phyloP scores from a whole-genome alignment of 2,888 invertebrate species.

The Protodeltote pygarga region DNA sequence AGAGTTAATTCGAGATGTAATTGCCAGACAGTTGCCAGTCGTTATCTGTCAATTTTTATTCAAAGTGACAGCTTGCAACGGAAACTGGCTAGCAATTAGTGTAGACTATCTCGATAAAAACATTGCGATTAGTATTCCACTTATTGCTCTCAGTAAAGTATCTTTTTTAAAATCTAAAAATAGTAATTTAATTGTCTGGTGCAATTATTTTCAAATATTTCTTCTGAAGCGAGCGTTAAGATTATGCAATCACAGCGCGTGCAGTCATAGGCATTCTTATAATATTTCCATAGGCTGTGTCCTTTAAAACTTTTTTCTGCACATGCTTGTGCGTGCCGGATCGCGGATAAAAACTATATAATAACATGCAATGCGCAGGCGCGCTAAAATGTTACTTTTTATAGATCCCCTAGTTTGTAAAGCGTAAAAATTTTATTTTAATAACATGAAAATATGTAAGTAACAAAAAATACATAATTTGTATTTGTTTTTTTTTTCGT shows the following conservation, averaged over 20 bases:
- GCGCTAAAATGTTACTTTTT: slow-evolving; percentile 37
- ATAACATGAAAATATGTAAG: slow-evolving; percentile 32
- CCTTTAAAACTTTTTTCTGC: slow-evolving; percentile 37
- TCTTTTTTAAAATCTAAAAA: too few relatives aligned
- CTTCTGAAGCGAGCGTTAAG: slow-evolving; percentile 22
- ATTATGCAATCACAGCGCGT: slow-evolving; percentile 18
- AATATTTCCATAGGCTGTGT: slow-evolving; percentile 46
- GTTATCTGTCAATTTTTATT: too few relatives aligned
- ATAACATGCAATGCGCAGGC: slow-evolving; percentile 53
- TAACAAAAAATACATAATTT: slow-evolving; percentile 28
- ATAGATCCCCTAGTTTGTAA: slow-evolving; percentile 29
- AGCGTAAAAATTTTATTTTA: slow-evolving; percentile 42
- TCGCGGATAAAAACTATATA: slow-evolving; percentile 57
- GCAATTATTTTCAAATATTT: not conserved
- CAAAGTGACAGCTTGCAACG: too few relatives aligned
- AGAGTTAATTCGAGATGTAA: too few relatives aligned
- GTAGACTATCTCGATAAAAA: too few relatives aligned
- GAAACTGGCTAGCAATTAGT: too few relatives aligned
- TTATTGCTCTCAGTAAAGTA: too few relatives aligned
- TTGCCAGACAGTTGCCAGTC: too few relatives aligned
- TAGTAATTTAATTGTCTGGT: too few relatives aligned
- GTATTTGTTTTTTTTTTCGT: too few relatives aligned
- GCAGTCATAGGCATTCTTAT: slow-evolving; percentile 26
- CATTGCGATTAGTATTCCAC: too few relatives aligned
- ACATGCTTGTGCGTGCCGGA: slow-evolving; percentile 51